Evolutionary conservation across 2,113 vertebrate genomes (phyloP), one percentile per base, ranked within the genome.

Genomic region (Arizona elegans): DNA sequence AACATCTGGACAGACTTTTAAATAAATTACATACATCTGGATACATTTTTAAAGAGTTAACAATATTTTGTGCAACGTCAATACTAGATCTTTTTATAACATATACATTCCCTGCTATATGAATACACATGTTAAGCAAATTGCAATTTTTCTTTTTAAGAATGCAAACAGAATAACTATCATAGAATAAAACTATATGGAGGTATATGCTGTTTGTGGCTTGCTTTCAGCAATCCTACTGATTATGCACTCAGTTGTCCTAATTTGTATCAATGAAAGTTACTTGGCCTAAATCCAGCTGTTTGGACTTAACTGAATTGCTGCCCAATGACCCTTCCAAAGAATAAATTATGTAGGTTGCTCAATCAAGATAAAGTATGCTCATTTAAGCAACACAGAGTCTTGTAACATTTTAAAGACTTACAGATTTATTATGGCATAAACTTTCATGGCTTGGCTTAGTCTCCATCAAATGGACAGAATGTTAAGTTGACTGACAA

Each of bases 221-320:
- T 81, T 81, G 9, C 33, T 92, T 89, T 81, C 65, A 85, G 26
- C 81, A 55, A 85, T 56, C 26, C 88, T 86, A 59, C 87, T 89
- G 92, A 90, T 58, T 91, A 85, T 92, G 54, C 53, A 58, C 54
- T 89, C 47, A 50, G 70, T 59, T 54, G 81, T 75, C 87, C 38
- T 88, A 90, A 92, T 75, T 85, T 92, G 56, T 89, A 92, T 29
- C 53, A 92, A n/a, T 24, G 17, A 56, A 11, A 89, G 38, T 50
- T 21, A n/a, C 5, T 85, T 90, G 92, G 88, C 88, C 89, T 58
- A 92, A 90, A 85, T 58, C 92, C 92, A 92, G 54, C 11, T 85
- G 54, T 89, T 90, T 92, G 92, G 52, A 58, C 54, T 92, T 90
- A 89, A 92, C 87, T 92, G 92, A 65, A 56, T 92, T 92, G 87